phyloP scores from a whole-genome alignment of 2,888 invertebrate species.

The Dendrolimus pini region DNA sequence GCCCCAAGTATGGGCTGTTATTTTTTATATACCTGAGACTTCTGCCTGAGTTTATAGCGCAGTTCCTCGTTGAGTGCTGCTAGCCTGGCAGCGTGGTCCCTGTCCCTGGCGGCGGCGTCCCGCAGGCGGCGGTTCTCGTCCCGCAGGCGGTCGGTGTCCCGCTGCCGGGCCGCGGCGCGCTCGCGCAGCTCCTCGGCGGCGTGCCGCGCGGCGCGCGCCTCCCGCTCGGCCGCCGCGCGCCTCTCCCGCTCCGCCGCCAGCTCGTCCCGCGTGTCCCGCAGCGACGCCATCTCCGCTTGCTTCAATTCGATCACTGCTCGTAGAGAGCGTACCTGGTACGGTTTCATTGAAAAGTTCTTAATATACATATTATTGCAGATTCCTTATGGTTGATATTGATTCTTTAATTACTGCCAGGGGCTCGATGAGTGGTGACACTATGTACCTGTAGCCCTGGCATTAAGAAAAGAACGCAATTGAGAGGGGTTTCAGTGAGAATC shows the following conservation, averaged over 20 bases:
- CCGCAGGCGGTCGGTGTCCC: constrained; percentile 79
- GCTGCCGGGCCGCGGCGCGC: constrained; percentile 82
- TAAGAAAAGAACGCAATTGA: no score
- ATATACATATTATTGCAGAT: no score
- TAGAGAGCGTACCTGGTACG: constrained; percentile 78
- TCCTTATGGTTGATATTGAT: no score
- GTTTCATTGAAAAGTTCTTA: neutral
- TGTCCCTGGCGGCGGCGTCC: constrained; percentile 84
- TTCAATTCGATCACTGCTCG: constrained; percentile 92
- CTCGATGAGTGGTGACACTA: no score
- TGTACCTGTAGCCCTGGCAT: no score
- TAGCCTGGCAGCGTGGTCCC: constrained; percentile 85
- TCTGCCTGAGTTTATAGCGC: constrained; percentile 90
- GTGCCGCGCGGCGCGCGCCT: constrained; percentile 85
- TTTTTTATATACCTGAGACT: constrained; percentile 78
- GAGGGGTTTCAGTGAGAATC: no score
- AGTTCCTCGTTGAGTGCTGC: constrained; percentile 92
- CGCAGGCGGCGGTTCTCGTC: constrained; percentile 83
- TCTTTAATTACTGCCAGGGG: no score
- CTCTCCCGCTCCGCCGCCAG: constrained; percentile 84
- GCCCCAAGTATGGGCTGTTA: no score
- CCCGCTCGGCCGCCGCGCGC: constrained; percentile 82
- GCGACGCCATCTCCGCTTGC: constrained; percentile 88
- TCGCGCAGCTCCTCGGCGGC: constrained; percentile 92
- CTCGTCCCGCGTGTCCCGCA: constrained; percentile 83